A percentile compares a stretch with the other conserved stretches of the same genome.
Evolutionary conservation across 1,140 invertebrate species (phyloP).

Genomic region (Oppia nitens): DNA sequence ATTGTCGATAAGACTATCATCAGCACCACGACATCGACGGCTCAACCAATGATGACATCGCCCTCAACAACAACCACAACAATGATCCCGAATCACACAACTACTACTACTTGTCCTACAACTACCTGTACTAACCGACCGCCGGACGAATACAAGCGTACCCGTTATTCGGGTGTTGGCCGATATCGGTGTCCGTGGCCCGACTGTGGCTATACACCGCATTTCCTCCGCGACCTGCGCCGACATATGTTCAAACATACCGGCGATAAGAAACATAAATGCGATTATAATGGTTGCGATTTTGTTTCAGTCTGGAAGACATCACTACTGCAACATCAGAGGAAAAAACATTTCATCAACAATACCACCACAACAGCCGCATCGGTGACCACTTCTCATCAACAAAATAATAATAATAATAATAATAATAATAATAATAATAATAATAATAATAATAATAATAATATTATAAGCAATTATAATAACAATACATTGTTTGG

Average conservation of each 20-base stretch:
- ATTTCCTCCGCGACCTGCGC: slow-evolving; percentile 11
- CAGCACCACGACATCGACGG: background rate
- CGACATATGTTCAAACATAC: slow-evolving; percentile 13
- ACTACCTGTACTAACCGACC: background rate
- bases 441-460: too few species aligned
- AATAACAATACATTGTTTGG: too few species aligned
- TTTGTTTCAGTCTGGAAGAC: slow-evolving; percentile 14
- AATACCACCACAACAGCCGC: background rate
- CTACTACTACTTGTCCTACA: background rate
- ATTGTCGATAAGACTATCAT: background rate
- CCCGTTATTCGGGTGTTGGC: slow-evolving; percentile 6
- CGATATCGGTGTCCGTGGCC: slow-evolving; percentile 14
- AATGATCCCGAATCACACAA: background rate
- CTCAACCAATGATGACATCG: background rate
- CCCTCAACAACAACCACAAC: background rate
- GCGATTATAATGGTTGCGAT: background rate
- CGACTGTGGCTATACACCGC: slow-evolving; percentile 9
- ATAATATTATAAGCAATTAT: too few species aligned
- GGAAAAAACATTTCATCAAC: slow-evolving; percentile 4
- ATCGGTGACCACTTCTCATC: too few species aligned
- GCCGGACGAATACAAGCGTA: slow-evolving; percentile 1
- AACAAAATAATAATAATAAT: too few species aligned
- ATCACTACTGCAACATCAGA: slow-evolving; percentile 9
- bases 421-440: too few species aligned
- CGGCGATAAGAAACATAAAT: slow-evolving; percentile 11